phyloP scores from a whole-genome alignment of 2,113 vertebrate species.

The Sphaerodactylus townsendi region DNA sequence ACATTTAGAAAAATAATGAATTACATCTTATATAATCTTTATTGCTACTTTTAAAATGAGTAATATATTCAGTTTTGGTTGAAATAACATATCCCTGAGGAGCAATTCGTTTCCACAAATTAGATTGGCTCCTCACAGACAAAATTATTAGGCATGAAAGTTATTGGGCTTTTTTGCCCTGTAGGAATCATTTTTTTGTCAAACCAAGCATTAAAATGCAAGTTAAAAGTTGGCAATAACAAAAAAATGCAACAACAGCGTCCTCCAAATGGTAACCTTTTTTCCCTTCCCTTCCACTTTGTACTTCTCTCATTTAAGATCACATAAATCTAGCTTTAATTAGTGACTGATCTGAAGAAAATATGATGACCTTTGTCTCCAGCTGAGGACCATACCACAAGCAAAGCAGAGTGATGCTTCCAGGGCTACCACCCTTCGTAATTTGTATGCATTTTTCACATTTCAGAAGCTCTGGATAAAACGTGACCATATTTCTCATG shows the following conservation, averaged over 20 bases:
- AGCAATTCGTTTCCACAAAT: slow-evolving; percentile 71
- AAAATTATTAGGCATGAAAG: slow-evolving; percentile 72
- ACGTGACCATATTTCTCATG: background rate
- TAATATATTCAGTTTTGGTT: slow-evolving; percentile 70
- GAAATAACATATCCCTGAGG: slow-evolving; percentile 72
- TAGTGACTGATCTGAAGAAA: background rate
- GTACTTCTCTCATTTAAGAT: background rate
- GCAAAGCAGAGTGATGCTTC: background rate
- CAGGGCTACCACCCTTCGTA: background rate
- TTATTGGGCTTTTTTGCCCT: slow-evolving; percentile 61
- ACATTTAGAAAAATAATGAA: slow-evolving; percentile 76
- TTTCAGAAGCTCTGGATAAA: background rate
- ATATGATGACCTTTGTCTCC: background rate
- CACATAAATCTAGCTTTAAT: background rate
- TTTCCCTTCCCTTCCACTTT: background rate
- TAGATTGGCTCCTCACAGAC: slow-evolving; percentile 69
- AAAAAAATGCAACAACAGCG: slow-evolving; percentile 12
- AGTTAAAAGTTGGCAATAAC: slow-evolving; percentile 35
- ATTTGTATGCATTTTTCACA: background rate
- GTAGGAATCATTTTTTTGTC: slow-evolving; percentile 46
- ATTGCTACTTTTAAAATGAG: slow-evolving; percentile 71
- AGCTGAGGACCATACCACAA: background rate
- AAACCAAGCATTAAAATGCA: slow-evolving; percentile 37
- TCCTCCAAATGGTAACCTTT: background rate
- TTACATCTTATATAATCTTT: slow-evolving; percentile 75